phyloP scores from a whole-genome alignment of 2,888 invertebrate species.

The Drosophila conformis region DNA sequence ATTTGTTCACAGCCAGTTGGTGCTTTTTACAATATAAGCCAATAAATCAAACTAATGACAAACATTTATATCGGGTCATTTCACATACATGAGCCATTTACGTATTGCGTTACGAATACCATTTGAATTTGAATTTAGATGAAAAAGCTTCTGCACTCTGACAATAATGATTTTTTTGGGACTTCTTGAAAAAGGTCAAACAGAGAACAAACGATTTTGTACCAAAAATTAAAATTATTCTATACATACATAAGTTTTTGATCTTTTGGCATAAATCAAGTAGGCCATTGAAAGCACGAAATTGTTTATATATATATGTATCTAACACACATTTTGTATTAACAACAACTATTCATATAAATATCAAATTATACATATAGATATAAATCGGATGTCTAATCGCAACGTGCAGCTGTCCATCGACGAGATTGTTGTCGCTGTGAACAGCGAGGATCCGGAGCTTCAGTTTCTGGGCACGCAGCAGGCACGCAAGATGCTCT shows the following conservation, averaged over 20 bases:
- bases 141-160: not conserved
- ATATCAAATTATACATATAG: not conserved
- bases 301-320: not conserved
- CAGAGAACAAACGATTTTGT: not conserved
- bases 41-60: not conserved
- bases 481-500: slow-evolving; percentile 94
- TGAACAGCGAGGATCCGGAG: slow-evolving; percentile 88
- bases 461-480: slow-evolving; percentile 90
- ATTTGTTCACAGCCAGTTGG: slow-evolving; percentile 1
- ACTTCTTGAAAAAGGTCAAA: not conserved
- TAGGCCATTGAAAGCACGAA: not conserved
- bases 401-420: slow-evolving; percentile 86
- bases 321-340: not conserved
- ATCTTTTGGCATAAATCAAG: not conserved
- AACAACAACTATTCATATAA: not conserved
- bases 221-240: not conserved
- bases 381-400: not conserved
- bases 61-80: not conserved
- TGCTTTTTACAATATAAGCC: not conserved
- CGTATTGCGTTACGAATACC: not conserved
- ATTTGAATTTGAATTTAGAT: not conserved
- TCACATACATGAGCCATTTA: not conserved
- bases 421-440: slow-evolving; percentile 90
- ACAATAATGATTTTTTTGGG: not conserved
- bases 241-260: not conserved